These are phyloP conservation scores for Chlorodrepanis virens DNA, from an alignment of 2,113 vertebrate genomes.

Conservation along the genomic window DNA sequence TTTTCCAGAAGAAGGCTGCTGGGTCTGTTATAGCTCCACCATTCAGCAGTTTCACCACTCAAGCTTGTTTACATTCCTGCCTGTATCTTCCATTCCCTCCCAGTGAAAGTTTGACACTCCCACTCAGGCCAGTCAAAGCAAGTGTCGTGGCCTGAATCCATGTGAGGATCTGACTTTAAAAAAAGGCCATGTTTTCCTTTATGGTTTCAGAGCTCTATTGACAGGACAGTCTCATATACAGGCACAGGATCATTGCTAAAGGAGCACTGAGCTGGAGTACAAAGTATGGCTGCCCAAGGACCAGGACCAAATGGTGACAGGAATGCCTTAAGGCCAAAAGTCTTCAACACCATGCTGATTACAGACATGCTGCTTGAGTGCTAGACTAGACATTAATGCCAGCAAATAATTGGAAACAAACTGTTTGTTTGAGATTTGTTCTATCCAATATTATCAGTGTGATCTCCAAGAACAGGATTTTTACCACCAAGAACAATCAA, in stretches of 20 bases:
- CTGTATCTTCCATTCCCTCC: not conserved
- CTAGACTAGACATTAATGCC: not conserved
- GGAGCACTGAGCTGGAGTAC: not conserved
- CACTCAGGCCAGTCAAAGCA: not conserved
- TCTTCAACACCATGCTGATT: not conserved
- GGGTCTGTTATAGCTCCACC: not conserved
- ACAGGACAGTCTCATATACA: not conserved
- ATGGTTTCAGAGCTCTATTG: not conserved
- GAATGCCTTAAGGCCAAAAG: not conserved
- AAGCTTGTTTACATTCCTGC: not conserved
- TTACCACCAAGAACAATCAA: not conserved
- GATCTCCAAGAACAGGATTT: not conserved
- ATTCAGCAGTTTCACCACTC: not conserved
- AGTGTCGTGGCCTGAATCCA: not conserved
- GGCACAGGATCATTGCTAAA: fast-evolving
- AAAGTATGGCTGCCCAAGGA: not conserved
- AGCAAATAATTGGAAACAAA: not conserved
- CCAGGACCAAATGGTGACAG: not conserved
- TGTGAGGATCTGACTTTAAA: not conserved
- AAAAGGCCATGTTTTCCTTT: not conserved
- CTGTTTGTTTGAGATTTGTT: not conserved
- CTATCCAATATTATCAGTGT: not conserved
- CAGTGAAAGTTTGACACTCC: not conserved
- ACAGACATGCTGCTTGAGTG: not conserved
- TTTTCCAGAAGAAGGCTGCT: not conserved